Conservation (phyloP, 2,888 invertebrate genomes). For the Pemphredon lugubris region DNA sequence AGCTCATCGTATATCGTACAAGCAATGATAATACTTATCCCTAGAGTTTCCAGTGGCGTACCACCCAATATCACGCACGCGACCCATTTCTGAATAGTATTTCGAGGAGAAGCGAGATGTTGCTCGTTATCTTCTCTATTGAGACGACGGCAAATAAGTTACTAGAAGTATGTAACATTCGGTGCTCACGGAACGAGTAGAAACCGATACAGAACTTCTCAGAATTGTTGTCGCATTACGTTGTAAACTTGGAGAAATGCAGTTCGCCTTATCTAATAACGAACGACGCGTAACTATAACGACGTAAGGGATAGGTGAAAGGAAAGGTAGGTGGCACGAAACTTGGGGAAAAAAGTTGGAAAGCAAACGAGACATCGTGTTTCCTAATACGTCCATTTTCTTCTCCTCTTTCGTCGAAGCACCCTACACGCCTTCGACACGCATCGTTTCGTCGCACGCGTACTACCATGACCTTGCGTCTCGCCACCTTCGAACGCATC, state of each 20-base stretch:
- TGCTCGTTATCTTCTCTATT: too few relatives aligned
- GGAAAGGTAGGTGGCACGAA: not conserved
- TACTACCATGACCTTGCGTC: not conserved
- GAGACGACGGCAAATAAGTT: too few relatives aligned
- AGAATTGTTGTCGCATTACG: not conserved
- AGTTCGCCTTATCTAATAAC: conserved; percentile 8
- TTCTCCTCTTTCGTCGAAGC: not conserved
- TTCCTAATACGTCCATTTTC: not conserved
- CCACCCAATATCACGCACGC: too few relatives aligned
- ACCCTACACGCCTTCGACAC: not conserved
- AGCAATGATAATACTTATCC: too few relatives aligned
- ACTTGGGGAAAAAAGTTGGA: not conserved
- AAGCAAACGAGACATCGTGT: conserved; percentile 8
- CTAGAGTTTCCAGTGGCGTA: too few relatives aligned
- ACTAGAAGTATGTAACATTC: too few relatives aligned
- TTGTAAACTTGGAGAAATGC: not conserved
- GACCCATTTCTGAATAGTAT: too few relatives aligned
- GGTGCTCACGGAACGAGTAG: not conserved
- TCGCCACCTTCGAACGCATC: not conserved
- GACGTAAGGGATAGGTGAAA: conserved; percentile 4
- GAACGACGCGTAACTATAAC: conserved; percentile 6
- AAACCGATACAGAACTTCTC: conserved; percentile 3
- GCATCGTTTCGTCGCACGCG: conserved; percentile 15
- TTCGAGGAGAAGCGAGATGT: too few relatives aligned
- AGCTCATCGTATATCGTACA: too few relatives aligned